Evolutionary conservation across 1,140 invertebrate species (phyloP).

Genomic region (Drosophila nebulosa): DNA sequence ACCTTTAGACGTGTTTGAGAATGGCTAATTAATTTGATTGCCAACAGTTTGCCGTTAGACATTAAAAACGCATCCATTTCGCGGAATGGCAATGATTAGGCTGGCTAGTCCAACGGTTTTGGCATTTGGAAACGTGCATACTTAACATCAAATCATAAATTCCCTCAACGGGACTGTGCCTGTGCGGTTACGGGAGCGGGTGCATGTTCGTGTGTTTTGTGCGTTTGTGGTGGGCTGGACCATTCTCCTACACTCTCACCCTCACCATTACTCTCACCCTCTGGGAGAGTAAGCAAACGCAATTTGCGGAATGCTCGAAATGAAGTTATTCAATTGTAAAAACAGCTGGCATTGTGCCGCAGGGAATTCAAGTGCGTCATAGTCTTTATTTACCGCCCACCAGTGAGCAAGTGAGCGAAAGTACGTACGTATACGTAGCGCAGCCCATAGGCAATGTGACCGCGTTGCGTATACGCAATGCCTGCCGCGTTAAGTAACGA

Average conservation of each 20-base stretch:
- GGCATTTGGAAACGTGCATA: constrained; percentile 2
- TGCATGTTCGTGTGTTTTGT: constrained; percentile 46
- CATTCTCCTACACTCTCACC: constrained; percentile 25
- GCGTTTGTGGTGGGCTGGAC: not conserved
- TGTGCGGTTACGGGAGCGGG: no score
- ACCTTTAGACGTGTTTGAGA: not conserved
- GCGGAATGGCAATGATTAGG: not conserved
- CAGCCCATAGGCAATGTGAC: not conserved
- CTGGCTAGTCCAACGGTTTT: not conserved
- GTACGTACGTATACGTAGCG: not conserved
- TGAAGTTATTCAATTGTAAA: constrained; percentile 76
- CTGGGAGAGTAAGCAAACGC: constrained; percentile 40
- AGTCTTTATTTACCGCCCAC: constrained; percentile 7
- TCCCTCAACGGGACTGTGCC: constrained; percentile 21
- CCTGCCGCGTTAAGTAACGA: constrained; percentile 39
- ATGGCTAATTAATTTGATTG: constrained; percentile 52
- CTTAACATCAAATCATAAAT: constrained; percentile 46
- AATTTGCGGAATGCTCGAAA: constrained; percentile 67
- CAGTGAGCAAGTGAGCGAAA: not conserved
- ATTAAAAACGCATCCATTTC: constrained; percentile 36
- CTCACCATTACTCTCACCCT: constrained; percentile 21
- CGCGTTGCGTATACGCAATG: constrained; percentile 59
- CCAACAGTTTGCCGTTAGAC: constrained; percentile 17
- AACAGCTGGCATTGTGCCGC: constrained; percentile 65
- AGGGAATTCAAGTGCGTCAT: constrained; percentile 41